These are phyloP conservation scores for Drosophila hamatofila DNA, from an alignment of 2,888 invertebrate species.

Conservation along the genomic window DNA sequence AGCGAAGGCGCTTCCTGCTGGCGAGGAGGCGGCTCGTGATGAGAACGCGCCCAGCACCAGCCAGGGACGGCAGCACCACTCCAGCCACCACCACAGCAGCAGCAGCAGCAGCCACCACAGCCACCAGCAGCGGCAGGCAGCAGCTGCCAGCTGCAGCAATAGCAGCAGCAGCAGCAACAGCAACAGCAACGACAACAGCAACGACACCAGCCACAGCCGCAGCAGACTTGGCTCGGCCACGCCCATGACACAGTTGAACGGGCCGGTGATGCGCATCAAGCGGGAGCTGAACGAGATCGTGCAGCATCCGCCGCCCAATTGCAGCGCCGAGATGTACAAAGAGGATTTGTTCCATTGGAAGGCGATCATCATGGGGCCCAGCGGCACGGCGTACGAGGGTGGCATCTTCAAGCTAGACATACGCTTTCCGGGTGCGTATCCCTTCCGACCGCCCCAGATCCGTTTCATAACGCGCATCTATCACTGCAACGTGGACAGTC, in stretches of 20 bases:
- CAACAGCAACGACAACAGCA: neutral
- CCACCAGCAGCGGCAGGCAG: conserved; percentile 22
- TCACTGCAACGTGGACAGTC: conserved; percentile 72
- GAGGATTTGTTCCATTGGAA: conserved; percentile 61
- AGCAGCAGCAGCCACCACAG: neutral
- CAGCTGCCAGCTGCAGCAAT: neutral
- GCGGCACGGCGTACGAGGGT: conserved; percentile 60
- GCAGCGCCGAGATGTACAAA: conserved; percentile 51
- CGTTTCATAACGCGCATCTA: conserved; percentile 69
- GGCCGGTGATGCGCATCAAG: conserved; percentile 44
- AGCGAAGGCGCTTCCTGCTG: neutral
- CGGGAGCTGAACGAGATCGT: conserved; percentile 59
- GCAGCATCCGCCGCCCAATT: conserved; percentile 69
- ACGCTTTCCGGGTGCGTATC: conserved; percentile 59
- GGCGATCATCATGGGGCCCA: conserved; percentile 57
- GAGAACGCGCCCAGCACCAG: conserved; percentile 51
- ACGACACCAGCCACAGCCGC: neutral
- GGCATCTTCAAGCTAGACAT: conserved; percentile 64
- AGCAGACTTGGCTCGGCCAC: neutral
- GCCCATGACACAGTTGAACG: conserved; percentile 14
- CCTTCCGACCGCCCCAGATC: conserved; percentile 65
- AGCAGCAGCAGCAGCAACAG: neutral
- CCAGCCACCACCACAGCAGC: neutral
- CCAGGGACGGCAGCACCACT: conserved; percentile 14
- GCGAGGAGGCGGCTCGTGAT: conserved; percentile 1